Conservation (phyloP, 2,113 vertebrate species). For the Danionella cerebrum region DNA sequence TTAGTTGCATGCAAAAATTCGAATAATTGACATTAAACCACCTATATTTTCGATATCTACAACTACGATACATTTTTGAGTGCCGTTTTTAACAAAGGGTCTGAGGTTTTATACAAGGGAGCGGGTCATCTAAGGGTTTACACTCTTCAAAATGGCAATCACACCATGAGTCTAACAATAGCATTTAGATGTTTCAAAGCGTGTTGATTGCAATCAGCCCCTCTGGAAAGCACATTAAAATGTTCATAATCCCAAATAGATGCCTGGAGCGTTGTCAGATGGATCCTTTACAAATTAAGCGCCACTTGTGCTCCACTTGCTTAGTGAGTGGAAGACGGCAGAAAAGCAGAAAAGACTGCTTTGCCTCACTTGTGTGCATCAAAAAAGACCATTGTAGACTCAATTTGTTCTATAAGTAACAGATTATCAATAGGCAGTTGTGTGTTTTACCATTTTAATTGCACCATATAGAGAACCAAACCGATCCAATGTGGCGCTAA, state of each 20-base stretch:
- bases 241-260: slow-evolving; percentile 27
- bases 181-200: too few species aligned
- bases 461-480: too few species aligned
- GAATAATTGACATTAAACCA: too few species aligned
- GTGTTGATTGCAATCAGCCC: slow-evolving; percentile 38
- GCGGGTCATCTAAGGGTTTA: not conserved
- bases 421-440: too few species aligned
- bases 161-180: slow-evolving; percentile 5
- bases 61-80: too few species aligned
- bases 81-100: too few species aligned
- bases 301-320: slow-evolving; percentile 16
- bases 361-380: not conserved
- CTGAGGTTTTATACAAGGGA: too few species aligned
- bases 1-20: too few species aligned
- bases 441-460: too few species aligned
- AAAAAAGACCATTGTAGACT: too few species aligned
- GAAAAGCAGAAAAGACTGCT: not conserved
- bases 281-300: slow-evolving; percentile 17
- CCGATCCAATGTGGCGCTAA: not conserved
- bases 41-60: too few species aligned
- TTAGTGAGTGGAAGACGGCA: slow-evolving; percentile 5
- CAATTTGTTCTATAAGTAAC: too few species aligned
- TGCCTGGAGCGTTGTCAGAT: slow-evolving; percentile 17
- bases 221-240: slow-evolving; percentile 18
- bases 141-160: not conserved